A percentile compares a stretch with the other conserved stretches of the same genome.
Evolutionary conservation across 2,113 vertebrate genomes (phyloP).

Genomic region (Alligator sinensis): DNA sequence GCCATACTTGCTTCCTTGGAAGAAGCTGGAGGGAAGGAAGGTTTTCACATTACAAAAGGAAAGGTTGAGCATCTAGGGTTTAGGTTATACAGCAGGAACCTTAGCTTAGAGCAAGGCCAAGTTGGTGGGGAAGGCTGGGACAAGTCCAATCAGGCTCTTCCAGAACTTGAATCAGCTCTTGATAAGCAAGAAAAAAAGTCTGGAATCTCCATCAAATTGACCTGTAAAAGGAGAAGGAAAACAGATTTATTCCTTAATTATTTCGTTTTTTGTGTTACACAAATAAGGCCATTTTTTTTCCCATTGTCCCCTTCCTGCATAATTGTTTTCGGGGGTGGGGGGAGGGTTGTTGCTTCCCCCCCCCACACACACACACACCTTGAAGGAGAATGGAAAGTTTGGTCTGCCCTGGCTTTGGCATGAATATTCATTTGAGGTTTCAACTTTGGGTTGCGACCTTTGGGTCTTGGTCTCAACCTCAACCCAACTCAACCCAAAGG

Average conservation of each 20-base stretch:
- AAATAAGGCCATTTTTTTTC: background rate
- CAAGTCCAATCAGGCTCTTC: background rate
- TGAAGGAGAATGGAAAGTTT: background rate
- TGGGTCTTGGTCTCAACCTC: too few relatives aligned
- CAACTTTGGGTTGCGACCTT: background rate
- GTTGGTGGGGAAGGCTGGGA: background rate
- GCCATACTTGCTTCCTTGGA: background rate
- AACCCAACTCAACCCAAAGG: too few relatives aligned
- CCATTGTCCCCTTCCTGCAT: too few relatives aligned
- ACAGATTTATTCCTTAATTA: background rate
- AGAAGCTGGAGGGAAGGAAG: background rate
- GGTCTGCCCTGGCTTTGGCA: accelerated
- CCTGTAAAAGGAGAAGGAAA: background rate
- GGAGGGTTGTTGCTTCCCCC: too few relatives aligned
- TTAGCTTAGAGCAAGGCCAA: too few relatives aligned
- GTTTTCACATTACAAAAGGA: background rate
- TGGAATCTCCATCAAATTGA: background rate
- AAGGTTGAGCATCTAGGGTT: background rate
- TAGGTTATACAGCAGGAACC: background rate
- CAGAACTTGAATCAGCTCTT: background rate
- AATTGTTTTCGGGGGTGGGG: too few relatives aligned
- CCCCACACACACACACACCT: too few relatives aligned
- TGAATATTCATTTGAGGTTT: background rate
- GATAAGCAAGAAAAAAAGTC: background rate
- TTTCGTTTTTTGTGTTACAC: background rate